Evolutionary conservation across 2,888 invertebrate genomes (phyloP).

Genomic region (Hoplodrina ambigua): DNA sequence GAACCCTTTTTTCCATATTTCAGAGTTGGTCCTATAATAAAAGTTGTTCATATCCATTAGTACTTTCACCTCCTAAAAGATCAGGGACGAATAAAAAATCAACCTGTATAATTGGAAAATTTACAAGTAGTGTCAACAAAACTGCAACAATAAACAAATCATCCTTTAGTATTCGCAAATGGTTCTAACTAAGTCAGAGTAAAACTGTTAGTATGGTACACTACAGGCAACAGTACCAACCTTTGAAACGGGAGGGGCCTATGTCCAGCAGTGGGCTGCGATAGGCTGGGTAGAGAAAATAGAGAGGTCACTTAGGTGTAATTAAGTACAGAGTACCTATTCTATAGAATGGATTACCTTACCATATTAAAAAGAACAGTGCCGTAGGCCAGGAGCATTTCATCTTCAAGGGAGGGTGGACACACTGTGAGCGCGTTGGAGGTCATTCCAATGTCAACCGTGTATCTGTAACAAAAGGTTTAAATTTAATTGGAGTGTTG

Average conservation of each 20-base stretch:
- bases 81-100: not conserved
- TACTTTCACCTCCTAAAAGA: too few relatives aligned
- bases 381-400: constrained; percentile 82
- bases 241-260: constrained; percentile 52
- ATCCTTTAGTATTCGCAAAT: constrained; percentile 20
- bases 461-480: constrained; percentile 74
- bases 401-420: constrained; percentile 78
- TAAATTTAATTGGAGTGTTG: not conserved
- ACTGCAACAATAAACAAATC: not conserved
- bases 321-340: constrained; percentile 25
- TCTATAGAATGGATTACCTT: constrained; percentile 41
- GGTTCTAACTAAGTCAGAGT: constrained; percentile 9
- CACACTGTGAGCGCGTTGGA: constrained; percentile 69
- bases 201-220: constrained; percentile 45
- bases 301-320: constrained; percentile 49
- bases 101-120: not conserved
- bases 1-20: too few relatives aligned
- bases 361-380: constrained; percentile 87
- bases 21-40: too few relatives aligned
- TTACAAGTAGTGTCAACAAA: not conserved
- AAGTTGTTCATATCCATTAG: too few relatives aligned
- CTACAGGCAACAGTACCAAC: constrained; percentile 51
- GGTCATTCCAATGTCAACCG: constrained; percentile 83
- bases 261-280: constrained; percentile 53
- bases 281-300: constrained; percentile 54